phyloP scores from a whole-genome alignment of 2,888 invertebrate genomes.

The Drosophila anomalata region DNA sequence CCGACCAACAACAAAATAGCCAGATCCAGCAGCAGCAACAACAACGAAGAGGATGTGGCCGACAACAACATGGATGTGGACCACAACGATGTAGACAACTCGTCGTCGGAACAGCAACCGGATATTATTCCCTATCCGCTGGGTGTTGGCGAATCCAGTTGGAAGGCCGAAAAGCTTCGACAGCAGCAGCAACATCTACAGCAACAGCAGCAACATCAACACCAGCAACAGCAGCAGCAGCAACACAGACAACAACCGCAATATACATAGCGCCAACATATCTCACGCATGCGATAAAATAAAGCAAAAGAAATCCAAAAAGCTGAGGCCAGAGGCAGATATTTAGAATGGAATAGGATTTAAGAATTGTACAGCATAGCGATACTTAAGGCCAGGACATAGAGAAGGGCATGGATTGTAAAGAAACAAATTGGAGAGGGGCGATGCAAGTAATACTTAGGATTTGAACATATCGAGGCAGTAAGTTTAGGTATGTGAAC shows the following conservation, averaged over 20 bases:
- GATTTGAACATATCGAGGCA: conserved; percentile 68
- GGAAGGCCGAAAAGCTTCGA: conserved; percentile 59
- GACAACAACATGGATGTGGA: conserved; percentile 29
- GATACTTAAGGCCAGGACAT: conserved; percentile 47
- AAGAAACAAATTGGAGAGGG: conserved; percentile 46
- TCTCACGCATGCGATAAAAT: conserved; percentile 54
- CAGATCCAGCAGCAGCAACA: background rate
- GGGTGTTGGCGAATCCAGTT: conserved; percentile 67
- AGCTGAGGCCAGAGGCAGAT: conserved; percentile 10
- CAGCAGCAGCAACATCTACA: conserved; percentile 45
- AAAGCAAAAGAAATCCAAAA: conserved; percentile 8
- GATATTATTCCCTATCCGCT: conserved; percentile 81
- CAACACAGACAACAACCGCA: conserved; percentile 33
- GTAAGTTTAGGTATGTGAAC: conserved; percentile 49
- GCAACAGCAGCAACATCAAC: conserved; percentile 41
- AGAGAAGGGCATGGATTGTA: conserved; percentile 55
- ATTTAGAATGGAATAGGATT: conserved; percentile 41
- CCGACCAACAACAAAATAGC: conserved; percentile 8
- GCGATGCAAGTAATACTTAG: conserved; percentile 36
- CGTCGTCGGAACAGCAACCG: conserved; percentile 77
- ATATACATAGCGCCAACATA: conserved; percentile 65
- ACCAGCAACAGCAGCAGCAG: conserved; percentile 17
- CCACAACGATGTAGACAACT: conserved; percentile 48
- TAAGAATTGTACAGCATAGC: conserved; percentile 76
- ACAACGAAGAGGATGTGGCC: conserved; percentile 28